Evolutionary conservation across 2,888 invertebrate species (phyloP).

Genomic region (Macrosiphum euphorbiae): DNA sequence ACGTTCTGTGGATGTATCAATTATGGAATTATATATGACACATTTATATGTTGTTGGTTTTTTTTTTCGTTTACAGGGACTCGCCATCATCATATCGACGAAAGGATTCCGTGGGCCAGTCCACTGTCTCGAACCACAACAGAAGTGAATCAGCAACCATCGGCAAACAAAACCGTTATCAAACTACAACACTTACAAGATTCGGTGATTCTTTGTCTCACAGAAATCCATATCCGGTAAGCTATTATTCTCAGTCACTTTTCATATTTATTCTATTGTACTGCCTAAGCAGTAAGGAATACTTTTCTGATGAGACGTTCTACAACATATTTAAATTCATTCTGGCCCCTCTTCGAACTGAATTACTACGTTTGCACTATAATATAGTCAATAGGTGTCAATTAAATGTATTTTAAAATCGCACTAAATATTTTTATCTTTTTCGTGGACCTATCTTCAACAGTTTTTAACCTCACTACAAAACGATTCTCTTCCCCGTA

Average conservation of each 20-base stretch:
- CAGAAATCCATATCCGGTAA: slow-evolving; percentile 65
- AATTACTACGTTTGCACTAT: not conserved
- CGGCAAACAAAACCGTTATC: slow-evolving; percentile 58
- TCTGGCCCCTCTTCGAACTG: not conserved
- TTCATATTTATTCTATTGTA: not conserved
- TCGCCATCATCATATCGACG: slow-evolving; percentile 67
- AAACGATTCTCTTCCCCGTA: not conserved
- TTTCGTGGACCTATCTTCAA: not conserved
- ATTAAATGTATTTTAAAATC: not conserved
- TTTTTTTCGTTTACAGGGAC: slow-evolving; percentile 37
- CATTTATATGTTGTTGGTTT: not conserved
- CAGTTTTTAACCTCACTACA: not conserved
- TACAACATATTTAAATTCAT: not conserved
- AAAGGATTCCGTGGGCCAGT: slow-evolving; percentile 64
- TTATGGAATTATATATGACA: not conserved
- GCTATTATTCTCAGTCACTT: not conserved
- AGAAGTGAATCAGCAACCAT: slow-evolving; percentile 54
- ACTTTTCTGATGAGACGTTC: not conserved
- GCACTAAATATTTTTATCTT: not conserved
- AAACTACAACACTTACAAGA: slow-evolving; percentile 70
- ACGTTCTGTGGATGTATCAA: not conserved
- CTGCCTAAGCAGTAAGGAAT: not conserved
- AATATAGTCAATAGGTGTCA: not conserved
- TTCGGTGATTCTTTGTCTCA: slow-evolving; percentile 70
- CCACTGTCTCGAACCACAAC: slow-evolving; percentile 34